Conservation (phyloP, 2,888 invertebrate species). For the Auanema freiburgensis region DNA sequence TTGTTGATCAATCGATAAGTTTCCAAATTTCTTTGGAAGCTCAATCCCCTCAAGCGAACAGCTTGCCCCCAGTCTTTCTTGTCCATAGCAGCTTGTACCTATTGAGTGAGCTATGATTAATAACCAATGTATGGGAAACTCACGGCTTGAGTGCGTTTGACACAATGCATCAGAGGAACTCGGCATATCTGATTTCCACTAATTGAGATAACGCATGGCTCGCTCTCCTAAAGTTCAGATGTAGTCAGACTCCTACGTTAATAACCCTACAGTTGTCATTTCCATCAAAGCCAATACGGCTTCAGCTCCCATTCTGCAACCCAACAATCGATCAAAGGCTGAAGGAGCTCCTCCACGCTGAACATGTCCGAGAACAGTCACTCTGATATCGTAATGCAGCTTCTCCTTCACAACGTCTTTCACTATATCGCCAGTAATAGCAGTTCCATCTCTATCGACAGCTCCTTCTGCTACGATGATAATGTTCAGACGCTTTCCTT, state of each 20-base stretch:
- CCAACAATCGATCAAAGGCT: slow-evolving; percentile 95
- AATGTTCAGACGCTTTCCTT: slow-evolving; percentile 83
- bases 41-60: slow-evolving; percentile 87
- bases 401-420: slow-evolving; percentile 67
- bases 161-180: slow-evolving; percentile 94
- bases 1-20: slow-evolving; percentile 79
- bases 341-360: slow-evolving; percentile 97
- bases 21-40: slow-evolving; percentile 72
- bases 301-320: slow-evolving; percentile 98
- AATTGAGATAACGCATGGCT: slow-evolving; percentile 65
- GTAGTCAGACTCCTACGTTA: background rate
- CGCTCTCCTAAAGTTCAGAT: slow-evolving; percentile 31
- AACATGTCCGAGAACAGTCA: slow-evolving; percentile 94
- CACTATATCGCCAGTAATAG: slow-evolving; percentile 89
- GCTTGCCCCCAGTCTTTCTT: slow-evolving; percentile 91
- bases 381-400: slow-evolving; percentile 84
- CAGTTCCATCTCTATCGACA: slow-evolving; percentile 86
- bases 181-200: slow-evolving; percentile 97
- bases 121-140: background rate
- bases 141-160: slow-evolving; percentile 73
- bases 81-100: slow-evolving; percentile 79
- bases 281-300: slow-evolving; percentile 94
- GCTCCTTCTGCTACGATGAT: slow-evolving; percentile 98
- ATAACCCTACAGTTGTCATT: slow-evolving; percentile 66
- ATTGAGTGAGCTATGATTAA: slow-evolving; percentile 3